phyloP scores from a whole-genome alignment of 2,797 vertebrate species.

The Chelonia mydas region DNA sequence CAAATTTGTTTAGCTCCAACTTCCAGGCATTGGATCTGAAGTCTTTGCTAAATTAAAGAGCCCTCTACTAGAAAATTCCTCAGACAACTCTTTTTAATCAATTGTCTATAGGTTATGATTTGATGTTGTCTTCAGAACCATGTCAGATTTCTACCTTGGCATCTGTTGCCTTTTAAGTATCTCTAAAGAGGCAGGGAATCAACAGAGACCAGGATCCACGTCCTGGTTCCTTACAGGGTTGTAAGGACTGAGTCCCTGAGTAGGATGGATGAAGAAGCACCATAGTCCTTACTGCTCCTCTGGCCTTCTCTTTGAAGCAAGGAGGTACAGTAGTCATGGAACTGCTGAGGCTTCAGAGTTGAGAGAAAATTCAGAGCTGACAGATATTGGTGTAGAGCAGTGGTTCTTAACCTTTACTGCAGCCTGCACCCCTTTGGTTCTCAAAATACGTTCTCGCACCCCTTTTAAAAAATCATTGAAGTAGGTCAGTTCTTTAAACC shows the following conservation, averaged over 20 bases:
- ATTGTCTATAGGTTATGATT: not conserved
- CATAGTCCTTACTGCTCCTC: not conserved
- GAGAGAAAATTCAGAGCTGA: not conserved
- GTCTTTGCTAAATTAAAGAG: not conserved
- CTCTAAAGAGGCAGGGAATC: not conserved
- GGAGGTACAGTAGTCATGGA: not conserved
- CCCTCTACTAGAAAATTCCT: not conserved
- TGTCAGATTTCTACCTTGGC: not conserved
- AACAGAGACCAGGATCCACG: not conserved
- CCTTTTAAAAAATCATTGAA: no score
- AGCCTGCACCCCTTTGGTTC: no score
- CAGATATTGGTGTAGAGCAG: not conserved
- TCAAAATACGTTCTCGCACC: no score
- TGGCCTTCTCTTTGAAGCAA: not conserved
- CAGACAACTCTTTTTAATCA: not conserved
- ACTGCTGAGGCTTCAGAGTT: not conserved
- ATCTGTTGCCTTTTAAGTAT: not conserved
- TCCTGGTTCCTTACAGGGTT: not conserved
- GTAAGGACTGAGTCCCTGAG: not conserved
- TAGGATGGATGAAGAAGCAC: not conserved
- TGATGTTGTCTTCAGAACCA: not conserved
- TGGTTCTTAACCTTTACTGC: no score
- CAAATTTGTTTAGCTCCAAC: not conserved
- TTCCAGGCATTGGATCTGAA: not conserved
- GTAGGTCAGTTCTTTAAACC: no score